phyloP scores from a whole-genome alignment of 2,113 vertebrate genomes.

The Myocastor coypus region DNA sequence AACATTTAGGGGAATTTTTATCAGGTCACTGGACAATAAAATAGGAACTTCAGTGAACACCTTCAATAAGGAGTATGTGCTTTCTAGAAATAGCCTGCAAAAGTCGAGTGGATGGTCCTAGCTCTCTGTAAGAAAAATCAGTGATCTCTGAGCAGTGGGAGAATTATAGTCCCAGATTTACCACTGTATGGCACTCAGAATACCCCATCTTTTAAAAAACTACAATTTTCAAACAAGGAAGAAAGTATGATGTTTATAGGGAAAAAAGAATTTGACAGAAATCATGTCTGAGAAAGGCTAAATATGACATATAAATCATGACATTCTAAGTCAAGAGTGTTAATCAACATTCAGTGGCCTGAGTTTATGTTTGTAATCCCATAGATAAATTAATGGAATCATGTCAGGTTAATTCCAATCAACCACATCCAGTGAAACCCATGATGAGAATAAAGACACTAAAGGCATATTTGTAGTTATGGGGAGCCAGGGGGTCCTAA shows the following conservation, averaged over 20 bases:
- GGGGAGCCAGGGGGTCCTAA: no score
- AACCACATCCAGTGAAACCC: no score
- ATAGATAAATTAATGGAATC: no score
- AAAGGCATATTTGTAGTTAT: no score
- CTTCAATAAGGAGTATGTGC: neutral
- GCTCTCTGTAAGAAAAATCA: neutral
- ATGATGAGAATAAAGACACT: no score
- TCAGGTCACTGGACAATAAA: neutral
- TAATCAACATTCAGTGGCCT: neutral
- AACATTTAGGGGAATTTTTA: neutral
- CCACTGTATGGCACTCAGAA: neutral
- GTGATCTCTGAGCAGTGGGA: neutral
- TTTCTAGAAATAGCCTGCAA: neutral
- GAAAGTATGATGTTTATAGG: neutral
- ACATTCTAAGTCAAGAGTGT: neutral
- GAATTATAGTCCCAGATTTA: neutral
- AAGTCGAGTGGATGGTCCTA: neutral
- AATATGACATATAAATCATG: neutral
- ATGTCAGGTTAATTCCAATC: no score
- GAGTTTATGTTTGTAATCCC: no score
- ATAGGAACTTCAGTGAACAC: conserved; percentile 5
- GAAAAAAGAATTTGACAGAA: neutral
- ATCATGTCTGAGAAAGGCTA: neutral
- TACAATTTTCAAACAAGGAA: neutral
- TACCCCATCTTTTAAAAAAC: neutral